phyloP scores from a whole-genome alignment of 2,113 vertebrate genomes.

The Amblyopsis rosae region DNA sequence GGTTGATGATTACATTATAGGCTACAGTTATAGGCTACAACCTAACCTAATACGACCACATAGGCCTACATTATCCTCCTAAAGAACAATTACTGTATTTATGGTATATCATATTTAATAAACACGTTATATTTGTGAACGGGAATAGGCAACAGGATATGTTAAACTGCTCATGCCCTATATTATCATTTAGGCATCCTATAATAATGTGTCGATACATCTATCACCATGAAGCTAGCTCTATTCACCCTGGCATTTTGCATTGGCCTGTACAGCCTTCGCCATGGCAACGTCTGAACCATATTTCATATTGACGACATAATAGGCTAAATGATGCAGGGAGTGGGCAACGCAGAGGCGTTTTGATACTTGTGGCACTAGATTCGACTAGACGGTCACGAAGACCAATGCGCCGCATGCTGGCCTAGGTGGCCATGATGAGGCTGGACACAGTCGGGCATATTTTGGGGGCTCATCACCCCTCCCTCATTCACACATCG shows the following conservation, averaged over 20 bases:
- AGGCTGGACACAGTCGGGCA: constrained; percentile 61
- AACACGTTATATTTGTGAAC: too few species aligned
- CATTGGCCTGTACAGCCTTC: neutral
- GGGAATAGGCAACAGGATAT: neutral
- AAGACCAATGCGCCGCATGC: constrained; percentile 20
- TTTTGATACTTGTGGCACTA: too few species aligned
- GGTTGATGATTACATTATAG: too few species aligned
- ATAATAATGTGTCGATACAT: constrained; percentile 10
- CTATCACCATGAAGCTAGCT: neutral
- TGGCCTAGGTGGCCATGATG: constrained; percentile 10
- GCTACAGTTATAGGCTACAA: too few species aligned
- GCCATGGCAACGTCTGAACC: neutral
- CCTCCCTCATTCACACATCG: constrained; percentile 51
- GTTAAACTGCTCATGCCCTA: neutral
- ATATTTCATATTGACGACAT: constrained; percentile 5
- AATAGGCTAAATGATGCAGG: neutral
- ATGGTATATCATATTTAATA: too few species aligned
- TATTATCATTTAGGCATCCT: neutral
- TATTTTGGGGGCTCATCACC: constrained; percentile 59
- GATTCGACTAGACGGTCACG: too few species aligned
- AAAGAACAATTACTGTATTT: neutral
- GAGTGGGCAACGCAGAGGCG: neutral
- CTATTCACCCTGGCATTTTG: neutral
- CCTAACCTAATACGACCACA: too few species aligned
- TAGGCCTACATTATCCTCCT: neutral